Percentiles rank a stretch among this genome's conserved stretches.
Conservation (phyloP, 2,113 vertebrate genomes). For the Puffinus mauretanicus region DNA sequence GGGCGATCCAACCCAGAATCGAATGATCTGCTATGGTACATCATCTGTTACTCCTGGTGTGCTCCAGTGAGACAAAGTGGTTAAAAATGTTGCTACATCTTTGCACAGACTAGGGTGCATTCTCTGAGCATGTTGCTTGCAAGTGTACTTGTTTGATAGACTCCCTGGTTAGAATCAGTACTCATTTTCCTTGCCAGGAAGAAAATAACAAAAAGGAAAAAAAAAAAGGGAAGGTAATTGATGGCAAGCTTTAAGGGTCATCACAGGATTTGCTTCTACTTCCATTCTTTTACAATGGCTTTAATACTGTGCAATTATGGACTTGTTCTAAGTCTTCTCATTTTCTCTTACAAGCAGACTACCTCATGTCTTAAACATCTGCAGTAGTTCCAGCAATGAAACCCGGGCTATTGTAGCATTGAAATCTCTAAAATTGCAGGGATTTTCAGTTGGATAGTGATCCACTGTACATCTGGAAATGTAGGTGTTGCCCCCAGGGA, state of each 20-base stretch:
- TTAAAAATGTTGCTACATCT: neutral
- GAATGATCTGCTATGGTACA: neutral
- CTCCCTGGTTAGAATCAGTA: neutral
- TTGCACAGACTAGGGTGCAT: neutral
- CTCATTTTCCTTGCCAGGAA: neutral
- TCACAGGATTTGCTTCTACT: neutral
- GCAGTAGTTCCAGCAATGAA: neutral
- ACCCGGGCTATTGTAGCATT: neutral
- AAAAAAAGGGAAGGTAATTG: neutral
- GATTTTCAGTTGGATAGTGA: conserved; percentile 4
- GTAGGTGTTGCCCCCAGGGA: neutral
- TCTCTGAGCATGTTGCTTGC: neutral
- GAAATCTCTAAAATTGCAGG: neutral
- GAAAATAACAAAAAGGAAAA: neutral
- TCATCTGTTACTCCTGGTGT: neutral
- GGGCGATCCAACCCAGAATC: neutral
- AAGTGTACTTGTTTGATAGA: neutral
- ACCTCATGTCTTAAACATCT: neutral
- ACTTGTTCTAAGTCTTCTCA: neutral
- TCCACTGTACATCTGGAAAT: conserved; percentile 14
- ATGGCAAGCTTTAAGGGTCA: neutral
- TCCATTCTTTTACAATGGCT: neutral
- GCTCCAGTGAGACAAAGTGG: neutral
- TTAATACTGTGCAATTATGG: neutral
- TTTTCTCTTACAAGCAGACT: neutral